Percentiles rank a stretch among this genome's conserved stretches.
Evolutionary conservation across 2,797 vertebrate species (phyloP).

Genomic region (Phataginus tetradactyla): DNA sequence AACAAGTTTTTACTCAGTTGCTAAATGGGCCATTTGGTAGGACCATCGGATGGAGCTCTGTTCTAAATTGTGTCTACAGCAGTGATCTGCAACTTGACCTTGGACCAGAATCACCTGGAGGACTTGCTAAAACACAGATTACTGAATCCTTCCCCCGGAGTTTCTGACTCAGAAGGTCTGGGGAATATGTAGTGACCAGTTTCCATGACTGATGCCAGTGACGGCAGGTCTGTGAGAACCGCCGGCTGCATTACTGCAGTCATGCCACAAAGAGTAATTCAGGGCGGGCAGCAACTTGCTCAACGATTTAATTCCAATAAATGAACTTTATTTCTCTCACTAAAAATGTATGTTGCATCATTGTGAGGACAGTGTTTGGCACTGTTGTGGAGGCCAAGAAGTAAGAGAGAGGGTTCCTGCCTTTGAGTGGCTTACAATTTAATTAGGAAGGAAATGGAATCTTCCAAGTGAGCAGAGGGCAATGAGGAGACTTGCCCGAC

Average conservation of each 20-base stretch:
- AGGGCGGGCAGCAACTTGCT: not conserved
- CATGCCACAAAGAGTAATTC: not conserved
- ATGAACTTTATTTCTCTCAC: not conserved
- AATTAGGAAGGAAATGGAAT: not conserved
- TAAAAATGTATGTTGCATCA: not conserved
- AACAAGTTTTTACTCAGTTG: not conserved
- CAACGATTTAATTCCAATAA: not conserved
- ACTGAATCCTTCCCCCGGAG: too few species aligned
- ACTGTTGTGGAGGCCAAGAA: not conserved
- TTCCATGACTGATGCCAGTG: not conserved
- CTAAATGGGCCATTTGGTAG: not conserved
- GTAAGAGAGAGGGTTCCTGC: not conserved
- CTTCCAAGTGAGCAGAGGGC: not conserved
- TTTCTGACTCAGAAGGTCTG: not conserved
- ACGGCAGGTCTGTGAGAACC: not conserved
- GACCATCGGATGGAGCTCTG: not conserved
- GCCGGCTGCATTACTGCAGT: rapidly evolving
- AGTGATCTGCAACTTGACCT: not conserved
- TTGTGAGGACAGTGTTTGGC: not conserved
- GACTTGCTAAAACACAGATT: not conserved
- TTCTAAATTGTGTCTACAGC: not conserved
- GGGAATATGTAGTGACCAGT: not conserved
- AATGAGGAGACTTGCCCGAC: not conserved
- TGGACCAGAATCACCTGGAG: not conserved
- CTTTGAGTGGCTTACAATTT: not conserved